phyloP scores from a whole-genome alignment of 2,797 vertebrate genomes.

The Varecia variegata region DNA sequence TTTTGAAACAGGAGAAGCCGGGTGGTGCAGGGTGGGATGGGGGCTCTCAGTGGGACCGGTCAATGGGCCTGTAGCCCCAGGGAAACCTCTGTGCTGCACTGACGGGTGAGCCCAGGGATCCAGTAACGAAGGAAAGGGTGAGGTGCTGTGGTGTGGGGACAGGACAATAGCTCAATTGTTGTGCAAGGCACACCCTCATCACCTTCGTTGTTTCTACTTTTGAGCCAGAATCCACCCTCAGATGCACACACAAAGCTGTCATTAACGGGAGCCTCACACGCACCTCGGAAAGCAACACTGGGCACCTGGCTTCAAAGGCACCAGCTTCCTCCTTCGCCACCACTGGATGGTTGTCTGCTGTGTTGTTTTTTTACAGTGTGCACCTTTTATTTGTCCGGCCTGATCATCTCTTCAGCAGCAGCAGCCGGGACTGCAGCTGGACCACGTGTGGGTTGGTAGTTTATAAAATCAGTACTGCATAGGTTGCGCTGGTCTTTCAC shows the following conservation, averaged over 20 bases:
- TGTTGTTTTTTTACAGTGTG: background rate
- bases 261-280: background rate
- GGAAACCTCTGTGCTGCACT: background rate
- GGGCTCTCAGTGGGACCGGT: background rate
- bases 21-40: background rate
- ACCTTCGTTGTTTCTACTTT: background rate
- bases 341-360: background rate
- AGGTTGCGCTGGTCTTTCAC: background rate
- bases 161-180: conserved; percentile 52
- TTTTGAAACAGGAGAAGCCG: background rate
- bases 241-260: conserved; percentile 15
- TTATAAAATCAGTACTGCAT: background rate
- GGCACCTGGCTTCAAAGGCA: background rate
- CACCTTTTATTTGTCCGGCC: background rate
- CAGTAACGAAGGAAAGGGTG: background rate
- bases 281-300: background rate
- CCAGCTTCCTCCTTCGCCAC: background rate
- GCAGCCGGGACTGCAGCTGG: background rate
- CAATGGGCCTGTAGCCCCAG: background rate
- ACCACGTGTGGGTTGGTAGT: background rate
- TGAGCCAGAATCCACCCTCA: conserved; percentile 51
- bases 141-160: background rate
- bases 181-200: background rate
- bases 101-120: background rate
- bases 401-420: background rate